These are phyloP conservation scores for Poeciliopsis gracilis DNA, from an alignment of 2,797 vertebrate species.

Conservation along the genomic window DNA sequence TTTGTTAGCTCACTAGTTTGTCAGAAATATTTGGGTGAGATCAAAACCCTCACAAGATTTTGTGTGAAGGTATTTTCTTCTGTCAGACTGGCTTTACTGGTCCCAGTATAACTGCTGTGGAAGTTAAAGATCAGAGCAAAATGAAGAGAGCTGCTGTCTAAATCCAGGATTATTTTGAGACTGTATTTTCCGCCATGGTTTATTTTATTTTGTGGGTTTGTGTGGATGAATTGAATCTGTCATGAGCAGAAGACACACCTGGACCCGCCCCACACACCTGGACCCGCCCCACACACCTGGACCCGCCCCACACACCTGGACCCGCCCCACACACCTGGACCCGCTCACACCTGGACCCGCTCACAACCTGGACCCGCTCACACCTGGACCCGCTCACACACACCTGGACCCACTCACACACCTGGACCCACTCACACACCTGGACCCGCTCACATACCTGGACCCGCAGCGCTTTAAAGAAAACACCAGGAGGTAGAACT, in stretches of 20 bases:
- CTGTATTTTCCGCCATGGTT: not conserved
- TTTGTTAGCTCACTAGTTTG: not conserved
- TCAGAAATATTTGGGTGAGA: not conserved
- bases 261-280: not conserved
- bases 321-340: not conserved
- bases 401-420: no score
- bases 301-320: conserved; percentile 2
- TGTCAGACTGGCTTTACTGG: not conserved
- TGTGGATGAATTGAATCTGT: conserved; percentile 19
- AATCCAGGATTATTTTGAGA: not conserved
- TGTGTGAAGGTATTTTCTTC: not conserved
- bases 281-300: not conserved
- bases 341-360: no score
- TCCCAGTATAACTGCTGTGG: not conserved
- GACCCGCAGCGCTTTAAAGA: conserved; percentile 57
- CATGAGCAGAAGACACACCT: conserved; percentile 8
- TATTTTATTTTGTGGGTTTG: not conserved
- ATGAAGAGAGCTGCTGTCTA: not conserved
- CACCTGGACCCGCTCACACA: no score
- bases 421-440: no score
- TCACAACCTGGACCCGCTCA: no score
- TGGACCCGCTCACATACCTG: not conserved
- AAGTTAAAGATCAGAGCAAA: not conserved
- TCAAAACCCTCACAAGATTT: not conserved
- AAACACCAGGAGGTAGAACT: conserved; percentile 60